Evolutionary conservation across 2,888 invertebrate genomes (phyloP), one percentile per base, ranked within the genome.

Genomic region (Zootermopsis nevadensis): DNA sequence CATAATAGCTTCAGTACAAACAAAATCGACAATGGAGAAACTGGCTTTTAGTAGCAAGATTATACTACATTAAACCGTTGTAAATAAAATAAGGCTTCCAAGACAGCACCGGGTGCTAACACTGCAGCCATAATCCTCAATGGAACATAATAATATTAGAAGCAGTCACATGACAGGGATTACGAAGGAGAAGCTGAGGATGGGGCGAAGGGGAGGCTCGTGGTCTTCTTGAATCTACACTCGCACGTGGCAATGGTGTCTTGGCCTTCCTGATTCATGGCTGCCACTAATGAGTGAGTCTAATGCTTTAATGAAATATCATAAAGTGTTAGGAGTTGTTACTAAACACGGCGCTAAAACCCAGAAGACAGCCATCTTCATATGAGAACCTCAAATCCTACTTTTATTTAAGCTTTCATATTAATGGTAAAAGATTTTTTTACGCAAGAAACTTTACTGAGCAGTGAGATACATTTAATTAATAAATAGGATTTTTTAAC

Each of bases 71-170:
- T 79, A 79, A 79, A 66, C 60, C 60, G 35, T 66, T 66, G 79
- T 66, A 79, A 79, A 79, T 79, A 79, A 79, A 66, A 66, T 15
- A 79, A 33, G 69, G 77, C 35, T 35, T 35, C 35, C 24, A 42
- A 27, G 38, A 42, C 42, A 19, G 19, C 27, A 35, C 7, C 7
- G 15, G 8, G 38, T 42, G 48, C 27, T 76, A 76, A 76, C 15
- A 30, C 76, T 27, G 3, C 19, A 19, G 42, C 35, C n/a, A n/a
- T 79, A 79, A 79, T 79, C 79, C 79, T 66, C 38, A 8, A 27
- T 31, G 66, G 53, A 77, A 77, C 77, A 77, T 77, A 55, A 77
- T 31, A 53, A 77, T 77, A 77, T 77, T 55, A 55, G 55, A 53
- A 55, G 55, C 31, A 77, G 77, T 31, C 48, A 15, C 3, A 15